These are phyloP conservation scores for Fragum whitleyi DNA, from an alignment of 2,888 invertebrate genomes.

Conservation along the genomic window DNA sequence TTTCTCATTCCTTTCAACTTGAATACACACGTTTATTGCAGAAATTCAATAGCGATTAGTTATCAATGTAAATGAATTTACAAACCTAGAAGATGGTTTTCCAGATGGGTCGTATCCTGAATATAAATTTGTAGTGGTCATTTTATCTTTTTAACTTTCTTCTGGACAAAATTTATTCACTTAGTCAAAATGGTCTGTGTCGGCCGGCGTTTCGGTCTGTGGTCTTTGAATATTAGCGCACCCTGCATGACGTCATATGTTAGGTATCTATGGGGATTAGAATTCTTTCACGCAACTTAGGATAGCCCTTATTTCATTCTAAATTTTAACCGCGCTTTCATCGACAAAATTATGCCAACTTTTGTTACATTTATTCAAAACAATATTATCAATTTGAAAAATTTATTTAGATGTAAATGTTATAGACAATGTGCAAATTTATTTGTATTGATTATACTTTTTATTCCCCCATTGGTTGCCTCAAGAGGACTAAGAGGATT, in stretches of 20 bases:
- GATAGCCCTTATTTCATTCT: no score
- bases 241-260: slow-evolving; percentile 62
- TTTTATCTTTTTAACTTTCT: slow-evolving; percentile 44
- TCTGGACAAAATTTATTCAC: not conserved
- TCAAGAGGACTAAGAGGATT: no score
- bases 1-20: slow-evolving; percentile 54
- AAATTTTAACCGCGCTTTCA: no score
- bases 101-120: slow-evolving; percentile 60
- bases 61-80: not conserved
- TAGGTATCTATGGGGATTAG: slow-evolving; percentile 53
- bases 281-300: not conserved
- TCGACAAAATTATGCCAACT: not conserved
- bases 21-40: slow-evolving; percentile 28
- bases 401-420: no score
- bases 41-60: not conserved
- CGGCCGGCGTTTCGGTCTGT: slow-evolving; percentile 43
- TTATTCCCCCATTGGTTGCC: no score
- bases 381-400: no score
- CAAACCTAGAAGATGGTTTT: slow-evolving; percentile 73
- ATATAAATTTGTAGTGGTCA: slow-evolving; percentile 72
- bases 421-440: no score
- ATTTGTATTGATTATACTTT: no score
- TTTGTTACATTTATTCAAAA: no score
- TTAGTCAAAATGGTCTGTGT: slow-evolving; percentile 24
- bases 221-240: slow-evolving; percentile 56